Conservation (phyloP, 2,113 vertebrate species). For the Recurvirostra avosetta region DNA sequence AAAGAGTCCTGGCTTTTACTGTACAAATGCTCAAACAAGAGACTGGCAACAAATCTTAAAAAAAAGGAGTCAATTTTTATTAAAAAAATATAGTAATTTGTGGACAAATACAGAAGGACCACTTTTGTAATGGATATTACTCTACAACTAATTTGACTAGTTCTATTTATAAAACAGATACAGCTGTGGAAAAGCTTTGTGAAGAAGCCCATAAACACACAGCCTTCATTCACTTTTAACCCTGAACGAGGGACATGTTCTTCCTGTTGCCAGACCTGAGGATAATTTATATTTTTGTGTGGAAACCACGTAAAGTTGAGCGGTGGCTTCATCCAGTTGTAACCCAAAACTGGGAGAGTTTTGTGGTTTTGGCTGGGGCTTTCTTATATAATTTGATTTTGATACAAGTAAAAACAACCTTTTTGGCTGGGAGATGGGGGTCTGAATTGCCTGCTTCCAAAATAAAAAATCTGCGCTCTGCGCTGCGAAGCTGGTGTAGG, state of each 20-base stretch:
- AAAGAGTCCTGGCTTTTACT: neutral
- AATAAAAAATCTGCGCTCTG: neutral
- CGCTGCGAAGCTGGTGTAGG: neutral
- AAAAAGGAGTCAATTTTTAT: neutral
- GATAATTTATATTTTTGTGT: neutral
- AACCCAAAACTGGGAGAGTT: constrained; percentile 3
- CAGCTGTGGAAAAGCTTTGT: neutral
- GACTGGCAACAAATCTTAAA: neutral
- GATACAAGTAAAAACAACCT: neutral
- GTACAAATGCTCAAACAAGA: neutral
- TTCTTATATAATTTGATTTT: constrained; percentile 26
- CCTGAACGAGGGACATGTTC: neutral
- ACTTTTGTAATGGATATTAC: neutral
- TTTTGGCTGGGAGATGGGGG: neutral
- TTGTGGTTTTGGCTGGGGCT: neutral
- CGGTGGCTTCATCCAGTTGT: neutral
- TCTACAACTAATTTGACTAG: neutral
- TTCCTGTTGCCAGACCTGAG: neutral
- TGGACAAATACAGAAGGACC: neutral
- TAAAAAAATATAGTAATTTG: neutral
- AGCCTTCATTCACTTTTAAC: neutral
- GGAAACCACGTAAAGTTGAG: neutral
- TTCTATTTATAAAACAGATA: constrained; percentile 16
- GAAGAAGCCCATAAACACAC: neutral
- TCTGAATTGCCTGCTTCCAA: neutral